Conservation (phyloP, 2,113 vertebrate genomes). For the Corapipo altera region DNA sequence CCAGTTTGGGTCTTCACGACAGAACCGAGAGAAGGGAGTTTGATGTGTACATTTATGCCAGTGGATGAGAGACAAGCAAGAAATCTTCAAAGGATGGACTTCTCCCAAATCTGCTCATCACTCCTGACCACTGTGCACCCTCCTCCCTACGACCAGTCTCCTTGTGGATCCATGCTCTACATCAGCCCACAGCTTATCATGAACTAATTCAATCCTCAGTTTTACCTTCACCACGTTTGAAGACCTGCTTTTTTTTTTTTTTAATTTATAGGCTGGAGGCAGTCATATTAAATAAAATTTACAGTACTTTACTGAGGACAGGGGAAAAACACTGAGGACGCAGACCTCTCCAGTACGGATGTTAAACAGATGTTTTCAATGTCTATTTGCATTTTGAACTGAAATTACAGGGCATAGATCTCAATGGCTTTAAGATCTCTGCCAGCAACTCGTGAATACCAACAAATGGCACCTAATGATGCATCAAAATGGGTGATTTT, state of each 20-base stretch:
- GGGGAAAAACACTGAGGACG: not conserved
- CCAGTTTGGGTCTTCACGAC: not conserved
- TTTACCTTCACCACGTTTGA: not conserved
- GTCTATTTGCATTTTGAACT: conserved; percentile 38
- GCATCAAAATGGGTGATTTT: not conserved
- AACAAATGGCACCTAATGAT: conserved; percentile 18
- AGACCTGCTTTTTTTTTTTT: not conserved
- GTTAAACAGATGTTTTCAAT: conserved; percentile 32
- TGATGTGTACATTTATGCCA: fast-evolving
- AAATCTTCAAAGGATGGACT: not conserved
- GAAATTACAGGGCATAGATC: conserved; percentile 56
- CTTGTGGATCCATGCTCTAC: not conserved
- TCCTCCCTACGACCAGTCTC: not conserved
- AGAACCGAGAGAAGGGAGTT: not conserved
- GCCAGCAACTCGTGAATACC: not conserved
- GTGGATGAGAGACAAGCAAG: not conserved
- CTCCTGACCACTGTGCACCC: not conserved
- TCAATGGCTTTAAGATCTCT: not conserved
- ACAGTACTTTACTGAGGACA: not conserved
- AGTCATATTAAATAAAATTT: not conserved
- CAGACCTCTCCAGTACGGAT: not conserved
- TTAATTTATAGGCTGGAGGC: not conserved
- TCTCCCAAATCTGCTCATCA: not conserved
- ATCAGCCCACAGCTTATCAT: not conserved
- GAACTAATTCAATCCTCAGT: not conserved